Conservation (phyloP, 1,140 invertebrate genomes). For the Heliconius himera region DNA sequence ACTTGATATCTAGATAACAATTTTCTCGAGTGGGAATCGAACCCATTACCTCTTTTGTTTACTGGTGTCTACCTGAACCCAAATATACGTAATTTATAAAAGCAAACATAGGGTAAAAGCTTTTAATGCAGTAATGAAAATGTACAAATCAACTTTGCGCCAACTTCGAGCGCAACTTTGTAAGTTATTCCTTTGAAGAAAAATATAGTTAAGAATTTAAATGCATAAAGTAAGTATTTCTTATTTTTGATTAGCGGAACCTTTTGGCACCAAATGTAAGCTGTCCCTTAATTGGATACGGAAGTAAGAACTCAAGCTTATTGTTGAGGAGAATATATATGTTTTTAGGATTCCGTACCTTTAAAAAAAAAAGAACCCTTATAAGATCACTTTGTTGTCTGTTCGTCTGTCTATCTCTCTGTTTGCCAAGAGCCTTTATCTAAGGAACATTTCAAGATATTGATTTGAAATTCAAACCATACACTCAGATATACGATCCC, state of each 20-base stretch:
- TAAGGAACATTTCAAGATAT: no score
- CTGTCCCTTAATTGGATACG: neutral
- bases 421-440: no score
- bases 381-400: no score
- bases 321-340: neutral
- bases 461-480: no score
- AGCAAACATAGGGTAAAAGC: neutral
- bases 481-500: no score
- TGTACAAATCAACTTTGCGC: conserved; percentile 1
- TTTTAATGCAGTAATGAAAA: conserved; percentile 3
- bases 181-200: conserved; percentile 1
- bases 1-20: no score
- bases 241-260: neutral
- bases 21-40: no score
- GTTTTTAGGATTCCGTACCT: no score
- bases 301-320: neutral
- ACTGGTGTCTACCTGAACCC: no score
- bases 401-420: no score
- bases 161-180: neutral
- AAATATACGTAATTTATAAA: neutral
- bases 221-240: conserved; percentile 1
- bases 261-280: neutral
- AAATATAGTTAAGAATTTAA: conserved; percentile 8
- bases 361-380: no score
- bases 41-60: no score